Evolutionary conservation across 2,113 vertebrate genomes (phyloP), one percentile per base, ranked within the genome.

Genomic region (Chelonoidis abingdonii): DNA sequence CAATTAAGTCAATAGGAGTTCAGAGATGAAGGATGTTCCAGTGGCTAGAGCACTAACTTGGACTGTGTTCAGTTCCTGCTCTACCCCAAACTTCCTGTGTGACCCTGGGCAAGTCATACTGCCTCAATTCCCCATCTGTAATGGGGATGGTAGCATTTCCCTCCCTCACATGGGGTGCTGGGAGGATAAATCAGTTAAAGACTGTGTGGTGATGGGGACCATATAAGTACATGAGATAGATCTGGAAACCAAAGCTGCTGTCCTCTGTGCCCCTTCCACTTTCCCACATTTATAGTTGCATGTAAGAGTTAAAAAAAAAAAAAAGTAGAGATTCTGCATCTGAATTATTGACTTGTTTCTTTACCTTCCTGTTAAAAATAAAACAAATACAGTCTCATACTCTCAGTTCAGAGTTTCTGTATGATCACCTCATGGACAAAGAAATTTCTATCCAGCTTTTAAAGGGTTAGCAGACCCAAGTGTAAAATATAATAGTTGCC

Each of bases 381-480:
- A 84, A 83, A 59, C 3, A 19, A 21, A 3, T 31, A 59, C 54
- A 69, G 78, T 83, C 92, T 92, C 59, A 91, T n/a, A n/a, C 17
- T 21, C 7, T 93, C 47, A 50, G 0, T 29, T 3, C 1, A 0
- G 11, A 83, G 53, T 25, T 91, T 89, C 82, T 94, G 47, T 78
- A 80, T 62, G n/a, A 80, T 76, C 52, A 41, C 47, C 82, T 89
- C 62, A 59, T 76, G 38, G 81, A 47, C 31, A 65, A 21, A 80
- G 8, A 47, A 65, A 44, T 91, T 89, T 94, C 86, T 72, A 1
- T 80, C 65, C 31, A 84, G 84, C 65, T 92, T 91, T 76, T 84
- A 90, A 57, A 44, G 93, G 69, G 94, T 97, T 96, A 94, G 92
- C 91, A 80, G 89, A 11, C 1, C 41, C 54, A 95, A 49, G 82